Conservation (phyloP, 2,797 vertebrate species). For the Fundulus diaphanus region DNA sequence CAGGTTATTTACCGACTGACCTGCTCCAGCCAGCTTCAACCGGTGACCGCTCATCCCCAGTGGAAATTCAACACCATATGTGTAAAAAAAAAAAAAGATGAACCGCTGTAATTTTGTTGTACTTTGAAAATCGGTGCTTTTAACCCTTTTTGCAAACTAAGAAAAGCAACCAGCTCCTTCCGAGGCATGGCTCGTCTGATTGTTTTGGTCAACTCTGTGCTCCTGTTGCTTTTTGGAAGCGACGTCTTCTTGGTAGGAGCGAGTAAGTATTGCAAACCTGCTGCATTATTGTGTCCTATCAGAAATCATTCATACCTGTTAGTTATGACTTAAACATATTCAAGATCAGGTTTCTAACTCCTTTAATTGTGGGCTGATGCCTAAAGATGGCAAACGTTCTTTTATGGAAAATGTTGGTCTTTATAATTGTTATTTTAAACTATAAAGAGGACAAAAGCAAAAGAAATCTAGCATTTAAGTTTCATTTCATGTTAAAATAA, state of each 20-base stretch:
- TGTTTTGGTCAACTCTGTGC: constrained; percentile 84
- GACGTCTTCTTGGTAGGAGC: constrained; percentile 90
- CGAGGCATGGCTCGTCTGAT: constrained; percentile 85
- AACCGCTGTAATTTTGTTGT: constrained; percentile 37
- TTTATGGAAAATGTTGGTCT: not conserved
- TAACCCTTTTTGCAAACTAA: constrained; percentile 20
- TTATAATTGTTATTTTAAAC: not conserved
- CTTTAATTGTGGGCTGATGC: not conserved
- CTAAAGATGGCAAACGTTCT: not conserved
- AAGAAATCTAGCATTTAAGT: not conserved
- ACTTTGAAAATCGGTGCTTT: constrained; percentile 35
- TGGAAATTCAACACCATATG: constrained; percentile 32
- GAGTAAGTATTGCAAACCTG: constrained; percentile 83
- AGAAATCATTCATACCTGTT: not conserved
- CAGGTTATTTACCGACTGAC: constrained; percentile 45
- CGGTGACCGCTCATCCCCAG: constrained; percentile 1
- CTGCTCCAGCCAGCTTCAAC: constrained; percentile 33
- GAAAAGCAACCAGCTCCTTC: constrained; percentile 36
- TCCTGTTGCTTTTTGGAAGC: constrained; percentile 92
- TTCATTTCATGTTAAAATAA: not conserved
- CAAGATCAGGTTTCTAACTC: not conserved
- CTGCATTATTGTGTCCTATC: not conserved
- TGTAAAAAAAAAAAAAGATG: constrained; percentile 35
- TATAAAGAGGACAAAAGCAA: not conserved
- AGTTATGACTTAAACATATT: not conserved